These are phyloP conservation scores for Phacellophora camtschatica DNA, from an alignment of 30 jellyfish, hydroid and myxozoan genomes.

Conservation along the genomic window DNA sequence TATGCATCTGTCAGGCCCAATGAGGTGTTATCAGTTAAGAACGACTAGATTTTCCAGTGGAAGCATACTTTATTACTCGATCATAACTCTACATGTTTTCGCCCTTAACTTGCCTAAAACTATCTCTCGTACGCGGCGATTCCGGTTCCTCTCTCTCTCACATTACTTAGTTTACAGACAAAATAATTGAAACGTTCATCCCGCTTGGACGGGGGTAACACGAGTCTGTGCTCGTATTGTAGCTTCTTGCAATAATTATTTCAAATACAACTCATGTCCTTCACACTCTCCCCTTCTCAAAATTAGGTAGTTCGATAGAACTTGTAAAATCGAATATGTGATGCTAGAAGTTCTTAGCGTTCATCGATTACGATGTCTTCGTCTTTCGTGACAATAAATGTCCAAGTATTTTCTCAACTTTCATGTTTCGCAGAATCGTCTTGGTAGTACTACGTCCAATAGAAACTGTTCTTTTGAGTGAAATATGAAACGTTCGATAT, in stretches of 20 bases:
- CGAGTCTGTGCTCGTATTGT: constrained; percentile 1
- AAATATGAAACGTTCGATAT: neutral
- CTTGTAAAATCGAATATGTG: neutral
- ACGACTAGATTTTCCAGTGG: neutral
- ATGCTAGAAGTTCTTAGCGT: neutral
- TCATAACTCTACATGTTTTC: neutral
- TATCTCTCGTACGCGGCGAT: neutral
- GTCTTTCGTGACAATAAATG: neutral
- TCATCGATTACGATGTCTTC: neutral
- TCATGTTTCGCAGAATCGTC: neutral
- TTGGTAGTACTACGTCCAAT: neutral
- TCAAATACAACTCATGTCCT: constrained; percentile 2
- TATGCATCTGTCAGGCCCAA: neutral
- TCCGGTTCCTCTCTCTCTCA: neutral
- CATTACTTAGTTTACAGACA: neutral
- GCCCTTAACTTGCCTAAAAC: neutral
- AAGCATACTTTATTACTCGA: neutral
- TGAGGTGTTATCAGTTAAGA: neutral
- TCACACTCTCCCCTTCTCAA: constrained; percentile 2
- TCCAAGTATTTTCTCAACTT: neutral
- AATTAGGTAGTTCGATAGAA: neutral
- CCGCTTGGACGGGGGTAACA: constrained; percentile 13
- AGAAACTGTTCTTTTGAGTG: neutral
- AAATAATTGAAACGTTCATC: neutral
- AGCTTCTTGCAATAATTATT: neutral